These are phyloP conservation scores for Okapia johnstoni DNA, from an alignment of 2,113 vertebrate genomes.

Conservation along the genomic window DNA sequence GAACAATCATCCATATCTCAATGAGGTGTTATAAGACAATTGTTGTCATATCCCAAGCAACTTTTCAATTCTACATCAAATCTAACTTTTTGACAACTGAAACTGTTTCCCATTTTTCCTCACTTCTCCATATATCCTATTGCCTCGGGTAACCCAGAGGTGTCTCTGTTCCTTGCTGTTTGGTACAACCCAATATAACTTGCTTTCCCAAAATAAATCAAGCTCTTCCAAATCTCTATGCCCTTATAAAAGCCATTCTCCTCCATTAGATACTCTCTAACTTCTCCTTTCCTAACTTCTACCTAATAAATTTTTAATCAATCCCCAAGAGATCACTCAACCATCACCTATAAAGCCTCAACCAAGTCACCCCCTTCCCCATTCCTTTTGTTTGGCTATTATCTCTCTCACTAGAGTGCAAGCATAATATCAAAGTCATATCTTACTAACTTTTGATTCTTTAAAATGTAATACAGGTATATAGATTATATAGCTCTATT, in stretches of 20 bases:
- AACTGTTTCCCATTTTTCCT: not conserved
- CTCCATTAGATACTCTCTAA: not conserved
- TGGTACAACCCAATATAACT: not conserved
- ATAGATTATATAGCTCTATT: too few relatives aligned
- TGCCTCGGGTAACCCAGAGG: not conserved
- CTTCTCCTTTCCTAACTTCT: not conserved
- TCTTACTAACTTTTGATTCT: conserved; percentile 7
- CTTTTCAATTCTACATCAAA: not conserved
- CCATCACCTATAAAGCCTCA: not conserved
- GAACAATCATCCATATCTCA: not conserved
- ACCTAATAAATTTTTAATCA: not conserved
- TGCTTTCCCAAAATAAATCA: not conserved
- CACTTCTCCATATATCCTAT: not conserved
- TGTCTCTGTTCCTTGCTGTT: not conserved
- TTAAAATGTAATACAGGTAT: not conserved
- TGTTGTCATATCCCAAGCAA: not conserved
- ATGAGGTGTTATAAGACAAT: not conserved
- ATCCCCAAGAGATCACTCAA: not conserved
- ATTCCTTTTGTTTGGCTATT: not conserved
- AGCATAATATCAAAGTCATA: not conserved
- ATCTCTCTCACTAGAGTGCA: not conserved
- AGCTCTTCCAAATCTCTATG: not conserved
- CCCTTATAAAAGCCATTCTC: not conserved
- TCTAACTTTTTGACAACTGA: not conserved
- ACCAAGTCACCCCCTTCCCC: not conserved